Conservation (phyloP, 2,113 vertebrate species). For the Haemorhous mexicanus region DNA sequence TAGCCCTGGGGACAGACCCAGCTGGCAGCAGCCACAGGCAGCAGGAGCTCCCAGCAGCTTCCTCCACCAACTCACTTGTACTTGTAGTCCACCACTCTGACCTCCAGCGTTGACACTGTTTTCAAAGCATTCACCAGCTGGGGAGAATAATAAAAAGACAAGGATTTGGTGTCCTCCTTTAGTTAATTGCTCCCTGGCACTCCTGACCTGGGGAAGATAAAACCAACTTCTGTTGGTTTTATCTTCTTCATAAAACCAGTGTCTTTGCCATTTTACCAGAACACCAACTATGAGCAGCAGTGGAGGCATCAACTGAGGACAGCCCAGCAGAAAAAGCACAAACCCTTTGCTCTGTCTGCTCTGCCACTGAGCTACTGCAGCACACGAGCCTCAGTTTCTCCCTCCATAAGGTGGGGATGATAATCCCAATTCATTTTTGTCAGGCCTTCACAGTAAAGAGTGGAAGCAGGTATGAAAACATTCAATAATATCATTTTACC, state of each 20-base stretch:
- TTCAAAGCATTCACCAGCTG: slow-evolving; percentile 93
- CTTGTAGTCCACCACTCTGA: slow-evolving; percentile 94
- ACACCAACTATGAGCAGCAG: not conserved
- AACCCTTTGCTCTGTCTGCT: not conserved
- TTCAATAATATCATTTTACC: not conserved
- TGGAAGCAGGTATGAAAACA: not conserved
- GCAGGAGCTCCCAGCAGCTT: not conserved
- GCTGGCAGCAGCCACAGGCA: not conserved
- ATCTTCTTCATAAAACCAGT: not conserved
- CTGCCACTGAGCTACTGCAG: not conserved
- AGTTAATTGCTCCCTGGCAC: not conserved
- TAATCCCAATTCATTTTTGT: not conserved
- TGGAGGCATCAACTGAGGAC: not conserved
- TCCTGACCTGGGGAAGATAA: not conserved
- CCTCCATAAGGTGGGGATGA: not conserved
- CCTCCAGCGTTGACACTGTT: slow-evolving; percentile 85
- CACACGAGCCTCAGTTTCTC: not conserved
- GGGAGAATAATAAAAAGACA: slow-evolving; percentile 39
- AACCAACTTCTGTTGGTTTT: not conserved
- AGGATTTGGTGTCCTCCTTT: not conserved
- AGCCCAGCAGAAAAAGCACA: not conserved
- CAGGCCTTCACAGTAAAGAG: not conserved
- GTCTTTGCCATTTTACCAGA: not conserved
- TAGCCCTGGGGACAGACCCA: not conserved
- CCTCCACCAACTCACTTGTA: slow-evolving; percentile 78